These are phyloP conservation scores for Uloborus plumipes DNA, from an alignment of 2,888 invertebrate species.

Conservation along the genomic window DNA sequence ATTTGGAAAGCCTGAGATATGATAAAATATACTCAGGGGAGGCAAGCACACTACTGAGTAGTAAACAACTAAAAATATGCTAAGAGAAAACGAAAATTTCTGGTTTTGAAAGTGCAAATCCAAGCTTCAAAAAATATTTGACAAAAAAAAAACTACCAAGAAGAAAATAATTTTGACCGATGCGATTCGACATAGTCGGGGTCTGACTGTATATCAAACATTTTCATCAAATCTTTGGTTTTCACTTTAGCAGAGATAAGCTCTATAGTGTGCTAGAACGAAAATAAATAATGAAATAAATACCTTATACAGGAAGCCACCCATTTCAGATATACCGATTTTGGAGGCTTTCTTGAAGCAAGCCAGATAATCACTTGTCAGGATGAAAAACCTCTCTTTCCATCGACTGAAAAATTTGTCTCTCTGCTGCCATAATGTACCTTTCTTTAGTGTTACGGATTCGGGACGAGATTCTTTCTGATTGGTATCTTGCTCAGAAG, in stretches of 20 bases:
- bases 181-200: too few species aligned
- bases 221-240: not conserved
- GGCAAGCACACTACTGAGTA: too few species aligned
- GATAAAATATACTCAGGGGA: too few species aligned
- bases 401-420: constrained; percentile 67
- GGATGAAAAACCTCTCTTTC: constrained; percentile 68
- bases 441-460: constrained; percentile 66
- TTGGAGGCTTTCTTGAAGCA: constrained; percentile 68
- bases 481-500: constrained; percentile 38
- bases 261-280: not conserved
- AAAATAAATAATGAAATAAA: not conserved
- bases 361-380: constrained; percentile 67
- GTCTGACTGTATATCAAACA: too few species aligned
- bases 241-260: not conserved
- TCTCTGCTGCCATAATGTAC: constrained; percentile 67
- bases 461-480: constrained; percentile 58
- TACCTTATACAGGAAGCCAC: constrained; percentile 68
- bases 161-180: too few species aligned
- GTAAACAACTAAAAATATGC: too few species aligned
- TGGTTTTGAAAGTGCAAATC: too few species aligned
- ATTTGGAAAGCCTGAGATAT: too few species aligned
- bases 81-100: too few species aligned
- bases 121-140: too few species aligned
- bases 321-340: constrained; percentile 68
- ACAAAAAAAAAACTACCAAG: too few species aligned